phyloP scores from a whole-genome alignment of 1,140 invertebrate genomes.

The Tetragnatha versicolor region DNA sequence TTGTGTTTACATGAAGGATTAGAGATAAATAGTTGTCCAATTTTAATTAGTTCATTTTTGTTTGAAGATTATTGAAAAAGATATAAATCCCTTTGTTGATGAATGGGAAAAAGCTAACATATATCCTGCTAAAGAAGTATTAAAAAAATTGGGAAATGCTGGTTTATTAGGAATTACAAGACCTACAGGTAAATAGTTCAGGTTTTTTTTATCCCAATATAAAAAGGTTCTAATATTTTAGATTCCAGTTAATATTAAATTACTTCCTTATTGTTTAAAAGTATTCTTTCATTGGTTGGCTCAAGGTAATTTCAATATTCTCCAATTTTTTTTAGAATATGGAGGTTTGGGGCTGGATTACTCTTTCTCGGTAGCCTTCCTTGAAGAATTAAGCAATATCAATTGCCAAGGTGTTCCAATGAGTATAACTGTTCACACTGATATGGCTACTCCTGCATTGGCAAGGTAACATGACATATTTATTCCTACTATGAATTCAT shows the following conservation, averaged over 20 bases:
- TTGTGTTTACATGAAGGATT: background rate
- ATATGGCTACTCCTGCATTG: slow-evolving; percentile 69
- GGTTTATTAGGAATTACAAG: slow-evolving; percentile 70
- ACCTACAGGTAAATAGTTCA: slow-evolving; percentile 61
- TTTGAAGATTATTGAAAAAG: slow-evolving; percentile 67
- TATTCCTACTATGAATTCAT: too few relatives aligned
- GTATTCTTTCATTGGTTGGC: too few relatives aligned
- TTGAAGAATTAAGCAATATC: slow-evolving; percentile 69
- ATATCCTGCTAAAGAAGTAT: slow-evolving; percentile 69
- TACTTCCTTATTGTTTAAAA: too few relatives aligned
- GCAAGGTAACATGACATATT: too few relatives aligned
- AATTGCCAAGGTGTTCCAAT: slow-evolving; percentile 69
- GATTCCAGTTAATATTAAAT: too few relatives aligned
- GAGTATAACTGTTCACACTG: slow-evolving; percentile 70
- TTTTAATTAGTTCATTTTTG: too few relatives aligned
- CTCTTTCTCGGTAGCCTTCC: slow-evolving; percentile 68
- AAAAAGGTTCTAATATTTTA: too few relatives aligned
- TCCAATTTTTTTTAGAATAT: slow-evolving; percentile 65
- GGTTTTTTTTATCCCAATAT: too few relatives aligned
- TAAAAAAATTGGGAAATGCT: slow-evolving; percentile 69
- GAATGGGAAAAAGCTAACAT: slow-evolving; percentile 68
- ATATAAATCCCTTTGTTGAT: slow-evolving; percentile 72
- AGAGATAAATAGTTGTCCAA: background rate
- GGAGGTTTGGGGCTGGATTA: slow-evolving; percentile 71
- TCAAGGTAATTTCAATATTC: too few relatives aligned